Percentiles rank a stretch among this genome's conserved stretches.
phyloP scores from a whole-genome alignment of 2,888 invertebrate species.

The Antheraea assamensis region DNA sequence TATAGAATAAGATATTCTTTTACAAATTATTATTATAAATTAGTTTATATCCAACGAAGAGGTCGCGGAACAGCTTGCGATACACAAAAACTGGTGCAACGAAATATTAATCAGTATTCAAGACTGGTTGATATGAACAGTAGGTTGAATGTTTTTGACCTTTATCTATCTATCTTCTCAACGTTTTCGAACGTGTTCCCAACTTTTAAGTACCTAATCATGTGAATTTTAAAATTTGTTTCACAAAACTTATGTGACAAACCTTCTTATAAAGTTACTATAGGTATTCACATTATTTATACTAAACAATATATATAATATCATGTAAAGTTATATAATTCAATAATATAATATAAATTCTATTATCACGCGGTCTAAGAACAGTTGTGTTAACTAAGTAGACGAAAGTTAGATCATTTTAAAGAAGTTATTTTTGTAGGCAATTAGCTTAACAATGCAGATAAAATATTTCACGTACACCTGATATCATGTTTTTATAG shows the following conservation, averaged over 20 bases:
- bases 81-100: slow-evolving; percentile 22
- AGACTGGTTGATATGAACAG: slow-evolving; percentile 27
- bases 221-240: background rate
- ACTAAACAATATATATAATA: too few species aligned
- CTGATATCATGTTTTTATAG: slow-evolving; percentile 6
- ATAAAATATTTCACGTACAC: slow-evolving; percentile 15
- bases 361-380: slow-evolving; percentile 16
- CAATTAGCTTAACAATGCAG: slow-evolving; percentile 19
- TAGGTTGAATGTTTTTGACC: slow-evolving; percentile 20
- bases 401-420: slow-evolving; percentile 14
- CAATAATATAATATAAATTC: too few species aligned
- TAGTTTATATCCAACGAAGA: too few species aligned
- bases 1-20: too few species aligned
- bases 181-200: slow-evolving; percentile 6
- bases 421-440: slow-evolving; percentile 17
- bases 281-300: too few species aligned
- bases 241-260: background rate
- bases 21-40: too few species aligned
- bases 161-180: background rate
- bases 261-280: too few species aligned
- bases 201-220: background rate
- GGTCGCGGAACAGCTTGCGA: too few species aligned
- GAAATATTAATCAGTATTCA: slow-evolving; percentile 33
- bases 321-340: too few species aligned
- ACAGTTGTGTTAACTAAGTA: slow-evolving; percentile 22